phyloP scores from a whole-genome alignment of 2,797 vertebrate genomes.

The Gambusia yucatana region DNA sequence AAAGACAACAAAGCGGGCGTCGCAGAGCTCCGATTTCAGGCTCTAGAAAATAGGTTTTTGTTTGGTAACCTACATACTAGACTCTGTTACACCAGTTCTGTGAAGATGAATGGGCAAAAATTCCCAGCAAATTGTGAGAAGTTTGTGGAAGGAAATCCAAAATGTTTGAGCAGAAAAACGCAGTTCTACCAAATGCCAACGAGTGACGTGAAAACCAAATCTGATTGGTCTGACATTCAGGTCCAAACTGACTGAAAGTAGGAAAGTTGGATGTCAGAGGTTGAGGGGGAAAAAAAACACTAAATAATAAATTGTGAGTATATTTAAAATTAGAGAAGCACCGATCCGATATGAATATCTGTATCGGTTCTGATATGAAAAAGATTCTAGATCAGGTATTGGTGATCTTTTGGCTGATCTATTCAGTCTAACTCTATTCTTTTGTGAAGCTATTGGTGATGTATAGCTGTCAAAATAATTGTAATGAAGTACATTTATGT shows the following conservation, averaged over 20 bases:
- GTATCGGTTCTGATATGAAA: no score
- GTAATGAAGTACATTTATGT: no score
- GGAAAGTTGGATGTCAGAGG: background rate
- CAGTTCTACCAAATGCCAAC: background rate
- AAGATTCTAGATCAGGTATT: no score
- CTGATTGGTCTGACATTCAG: background rate
- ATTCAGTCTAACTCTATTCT: no score
- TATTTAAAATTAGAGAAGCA: no score
- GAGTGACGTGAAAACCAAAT: background rate
- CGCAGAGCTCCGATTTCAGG: background rate
- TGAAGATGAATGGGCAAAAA: background rate
- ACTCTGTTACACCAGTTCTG: background rate
- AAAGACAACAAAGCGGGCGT: background rate
- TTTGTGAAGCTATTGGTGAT: no score
- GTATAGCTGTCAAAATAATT: no score
- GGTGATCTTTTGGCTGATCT: no score
- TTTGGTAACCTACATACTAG: background rate
- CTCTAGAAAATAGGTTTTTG: background rate
- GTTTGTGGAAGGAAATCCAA: background rate
- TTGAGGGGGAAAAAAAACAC: background rate
- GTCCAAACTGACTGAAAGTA: background rate
- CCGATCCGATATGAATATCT: no score
- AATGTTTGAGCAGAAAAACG: background rate
- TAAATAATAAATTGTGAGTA: no score
- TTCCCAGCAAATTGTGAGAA: background rate